Conservation (phyloP, 2,888 invertebrate genomes). For the Stictocephala bisonia region DNA sequence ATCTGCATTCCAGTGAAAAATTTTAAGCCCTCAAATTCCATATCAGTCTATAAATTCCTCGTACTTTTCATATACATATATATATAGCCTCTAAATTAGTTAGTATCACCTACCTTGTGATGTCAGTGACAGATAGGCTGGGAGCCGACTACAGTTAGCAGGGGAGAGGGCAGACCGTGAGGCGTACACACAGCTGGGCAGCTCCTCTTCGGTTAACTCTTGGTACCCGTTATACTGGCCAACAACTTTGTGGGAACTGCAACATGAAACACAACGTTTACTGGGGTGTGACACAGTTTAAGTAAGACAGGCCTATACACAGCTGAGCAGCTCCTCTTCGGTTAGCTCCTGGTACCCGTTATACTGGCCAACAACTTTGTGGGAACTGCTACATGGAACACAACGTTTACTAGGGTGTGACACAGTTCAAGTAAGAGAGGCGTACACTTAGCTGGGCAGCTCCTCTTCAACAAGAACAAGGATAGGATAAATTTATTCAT, state of each 20-base stretch:
- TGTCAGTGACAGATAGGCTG: conserved; percentile 61
- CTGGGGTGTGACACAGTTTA: too few species aligned
- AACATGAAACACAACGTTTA: too few species aligned
- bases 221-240: conserved; percentile 38
- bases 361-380: conserved; percentile 38
- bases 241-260: conserved; percentile 35
- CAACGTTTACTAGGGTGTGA: too few species aligned
- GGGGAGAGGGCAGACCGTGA: conserved; percentile 67
- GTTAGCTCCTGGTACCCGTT: conserved; percentile 41
- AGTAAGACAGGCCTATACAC: conserved; percentile 83
- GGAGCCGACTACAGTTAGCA: conserved; percentile 65
- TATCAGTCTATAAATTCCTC: too few species aligned
- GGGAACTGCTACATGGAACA: conserved; percentile 23
- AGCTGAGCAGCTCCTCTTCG: conserved; percentile 75
- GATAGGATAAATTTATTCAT: too few species aligned
- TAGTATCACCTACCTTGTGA: conserved; percentile 34
- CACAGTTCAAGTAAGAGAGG: too few species aligned
- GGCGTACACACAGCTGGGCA: conserved; percentile 86
- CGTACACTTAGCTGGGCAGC: conserved; percentile 86
- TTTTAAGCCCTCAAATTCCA: too few species aligned
- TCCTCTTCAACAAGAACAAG: conserved; percentile 65
- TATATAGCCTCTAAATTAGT: too few species aligned
- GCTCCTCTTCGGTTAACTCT: conserved; percentile 64
- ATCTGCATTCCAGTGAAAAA: too few species aligned
- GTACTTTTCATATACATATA: too few species aligned